Evolutionary conservation across 2,113 vertebrate genomes (phyloP).

Genomic region (Solea solea): DNA sequence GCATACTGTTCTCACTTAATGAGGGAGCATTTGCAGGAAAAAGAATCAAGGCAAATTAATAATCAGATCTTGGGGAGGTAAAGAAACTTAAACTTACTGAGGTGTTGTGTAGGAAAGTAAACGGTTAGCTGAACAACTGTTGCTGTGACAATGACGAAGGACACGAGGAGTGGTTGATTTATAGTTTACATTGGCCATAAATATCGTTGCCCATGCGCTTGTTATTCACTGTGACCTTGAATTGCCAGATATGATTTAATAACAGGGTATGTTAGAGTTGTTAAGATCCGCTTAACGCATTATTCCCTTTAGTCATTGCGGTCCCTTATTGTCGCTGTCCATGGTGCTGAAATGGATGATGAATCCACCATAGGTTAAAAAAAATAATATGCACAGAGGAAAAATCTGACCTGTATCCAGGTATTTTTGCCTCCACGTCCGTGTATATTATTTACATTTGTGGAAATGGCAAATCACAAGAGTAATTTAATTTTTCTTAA

Average conservation of each 20-base stretch:
- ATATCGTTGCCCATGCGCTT: not conserved
- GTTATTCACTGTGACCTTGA: not conserved
- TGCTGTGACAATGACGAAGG: not conserved
- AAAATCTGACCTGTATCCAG: too few species aligned
- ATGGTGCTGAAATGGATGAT: conserved; percentile 1
- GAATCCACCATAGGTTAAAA: not conserved
- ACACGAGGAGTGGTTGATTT: not conserved
- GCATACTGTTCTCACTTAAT: not conserved
- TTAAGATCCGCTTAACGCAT: too few species aligned
- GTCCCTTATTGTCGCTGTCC: not conserved
- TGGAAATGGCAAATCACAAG: too few species aligned
- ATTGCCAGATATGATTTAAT: too few species aligned
- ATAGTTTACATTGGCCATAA: not conserved
- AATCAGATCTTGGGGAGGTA: not conserved
- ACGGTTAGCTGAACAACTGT: not conserved
- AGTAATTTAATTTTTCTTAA: too few species aligned
- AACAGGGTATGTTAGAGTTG: too few species aligned
- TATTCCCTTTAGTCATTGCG: not conserved
- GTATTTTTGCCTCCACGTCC: too few species aligned
- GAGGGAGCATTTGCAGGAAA: not conserved
- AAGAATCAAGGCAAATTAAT: not conserved
- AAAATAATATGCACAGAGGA: too few species aligned
- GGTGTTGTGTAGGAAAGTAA: not conserved
- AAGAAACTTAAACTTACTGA: too few species aligned
- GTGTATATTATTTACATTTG: too few species aligned